Conservation (phyloP, 2,797 vertebrate genomes). For the Meda fulgida region DNA sequence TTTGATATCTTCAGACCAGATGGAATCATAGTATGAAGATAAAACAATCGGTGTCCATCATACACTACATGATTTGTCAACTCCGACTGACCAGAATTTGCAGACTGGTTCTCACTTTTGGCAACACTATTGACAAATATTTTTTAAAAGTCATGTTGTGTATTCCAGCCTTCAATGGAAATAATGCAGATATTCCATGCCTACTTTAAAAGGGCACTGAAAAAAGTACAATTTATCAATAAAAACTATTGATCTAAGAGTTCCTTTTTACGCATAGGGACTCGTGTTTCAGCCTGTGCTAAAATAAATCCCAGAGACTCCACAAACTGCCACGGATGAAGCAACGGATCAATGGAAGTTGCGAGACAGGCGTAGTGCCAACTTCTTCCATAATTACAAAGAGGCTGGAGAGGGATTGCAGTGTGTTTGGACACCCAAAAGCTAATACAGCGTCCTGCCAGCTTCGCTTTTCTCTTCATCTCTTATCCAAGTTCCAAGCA, state of each 20-base stretch:
- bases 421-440: conserved; percentile 2
- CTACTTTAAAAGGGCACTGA: conserved; percentile 9
- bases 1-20: not conserved
- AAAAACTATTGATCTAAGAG: conserved; percentile 39
- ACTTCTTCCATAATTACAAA: conserved; percentile 18
- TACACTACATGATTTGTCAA: not conserved
- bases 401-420: conserved; percentile 5
- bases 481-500: conserved; percentile 23
- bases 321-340: conserved; percentile 7
- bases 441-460: conserved; percentile 23
- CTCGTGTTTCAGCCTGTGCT: not conserved
- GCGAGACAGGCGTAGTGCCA: conserved; percentile 1
- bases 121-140: not conserved
- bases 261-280: conserved; percentile 5
- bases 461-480: conserved; percentile 9
- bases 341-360: conserved; percentile 15
- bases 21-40: not conserved
- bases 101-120: not conserved
- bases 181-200: not conserved
- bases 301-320: conserved; percentile 29
- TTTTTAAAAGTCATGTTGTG: not conserved
- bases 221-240: conserved; percentile 22
- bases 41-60: not conserved
- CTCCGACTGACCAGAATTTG: not conserved
- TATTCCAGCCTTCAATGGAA: conserved; percentile 13